phyloP scores from a whole-genome alignment of 2,888 invertebrate species.

The Rugalucina vietnamica region DNA sequence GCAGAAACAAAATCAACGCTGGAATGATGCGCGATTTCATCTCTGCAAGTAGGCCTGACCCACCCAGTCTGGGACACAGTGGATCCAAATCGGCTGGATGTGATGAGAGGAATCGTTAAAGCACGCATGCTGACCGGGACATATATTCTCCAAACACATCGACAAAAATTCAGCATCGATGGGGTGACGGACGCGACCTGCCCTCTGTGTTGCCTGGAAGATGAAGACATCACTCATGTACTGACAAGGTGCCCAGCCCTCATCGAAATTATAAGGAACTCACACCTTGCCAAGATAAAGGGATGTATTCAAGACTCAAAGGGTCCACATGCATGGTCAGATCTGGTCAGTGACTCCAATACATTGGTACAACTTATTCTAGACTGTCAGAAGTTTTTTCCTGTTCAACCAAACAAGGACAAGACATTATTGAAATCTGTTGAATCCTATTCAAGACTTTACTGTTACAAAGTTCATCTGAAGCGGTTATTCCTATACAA shows the following conservation, averaged over 20 bases:
- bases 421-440: background rate
- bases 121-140: background rate
- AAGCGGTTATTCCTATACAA: background rate
- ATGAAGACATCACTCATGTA: background rate
- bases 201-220: background rate
- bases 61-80: background rate
- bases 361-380: background rate
- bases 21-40: background rate
- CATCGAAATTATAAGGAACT: background rate
- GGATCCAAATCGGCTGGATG: background rate
- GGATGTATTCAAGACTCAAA: background rate
- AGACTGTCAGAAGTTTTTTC: background rate
- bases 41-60: background rate
- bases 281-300: background rate
- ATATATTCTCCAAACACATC: background rate
- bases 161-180: background rate
- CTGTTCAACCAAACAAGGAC: background rate
- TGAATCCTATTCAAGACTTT: background rate
- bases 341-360: background rate
- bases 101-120: background rate
- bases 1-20: background rate
- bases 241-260: background rate
- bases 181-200: background rate
- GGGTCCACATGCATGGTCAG: background rate
- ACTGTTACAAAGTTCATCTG: background rate